phyloP scores from a whole-genome alignment of 2,797 vertebrate species.

The Columba guinea region DNA sequence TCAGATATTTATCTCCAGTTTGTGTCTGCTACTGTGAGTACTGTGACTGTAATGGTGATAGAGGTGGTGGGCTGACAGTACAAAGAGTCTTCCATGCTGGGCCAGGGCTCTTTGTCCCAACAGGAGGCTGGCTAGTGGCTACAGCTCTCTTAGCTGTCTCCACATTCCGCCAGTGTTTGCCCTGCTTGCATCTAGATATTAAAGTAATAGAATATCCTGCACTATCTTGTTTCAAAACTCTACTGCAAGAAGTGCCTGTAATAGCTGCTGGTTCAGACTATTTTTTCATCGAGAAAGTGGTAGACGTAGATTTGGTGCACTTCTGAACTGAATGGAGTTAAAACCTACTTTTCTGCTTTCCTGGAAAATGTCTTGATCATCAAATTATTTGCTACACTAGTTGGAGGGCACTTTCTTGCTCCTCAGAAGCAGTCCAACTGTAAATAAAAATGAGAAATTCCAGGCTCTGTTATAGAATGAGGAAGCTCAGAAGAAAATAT shows the following conservation, averaged over 20 bases:
- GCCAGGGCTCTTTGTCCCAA: background rate
- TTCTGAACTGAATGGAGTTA: background rate
- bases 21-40: background rate
- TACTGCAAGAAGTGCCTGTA: background rate
- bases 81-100: background rate
- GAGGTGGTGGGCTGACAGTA: background rate
- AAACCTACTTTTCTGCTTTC: background rate
- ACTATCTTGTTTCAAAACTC: background rate
- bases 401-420: background rate
- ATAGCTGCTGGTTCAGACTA: background rate
- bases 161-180: background rate
- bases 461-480: background rate
- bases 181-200: background rate
- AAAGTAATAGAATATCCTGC: background rate
- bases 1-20: background rate
- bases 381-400: background rate
- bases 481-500: background rate
- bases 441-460: background rate
- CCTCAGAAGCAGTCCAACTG: background rate
- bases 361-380: background rate
- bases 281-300: background rate
- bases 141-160: background rate
- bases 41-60: background rate
- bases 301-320: background rate
- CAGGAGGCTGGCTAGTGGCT: background rate